Evolutionary conservation across 2,113 vertebrate species (phyloP), one percentile per base, ranked within the genome.

Genomic region (Ageneiosus marmoratus): DNA sequence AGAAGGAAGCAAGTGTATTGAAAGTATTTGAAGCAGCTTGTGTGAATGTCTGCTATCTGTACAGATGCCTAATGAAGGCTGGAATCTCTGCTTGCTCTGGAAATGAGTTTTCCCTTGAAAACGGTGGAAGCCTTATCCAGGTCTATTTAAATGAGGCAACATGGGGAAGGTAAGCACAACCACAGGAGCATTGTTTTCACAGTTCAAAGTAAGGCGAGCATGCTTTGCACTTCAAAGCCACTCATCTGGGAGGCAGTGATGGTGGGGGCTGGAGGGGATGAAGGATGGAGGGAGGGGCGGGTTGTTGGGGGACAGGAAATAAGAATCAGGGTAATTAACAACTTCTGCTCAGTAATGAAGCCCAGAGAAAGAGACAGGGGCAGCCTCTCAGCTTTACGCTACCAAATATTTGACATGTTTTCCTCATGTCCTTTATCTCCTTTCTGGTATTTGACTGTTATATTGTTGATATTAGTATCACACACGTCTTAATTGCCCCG

Each of bases 221-320:
- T 94, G 93, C 93, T 95, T 95, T 94, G 92, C 94, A 95, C 95
- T 95, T 96, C 95, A 96, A 96, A 96, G 95, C 90, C 90, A 88
- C 92, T 95, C 94, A 94, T 95, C 94, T 93, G 94, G 94, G 94
- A 95, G 92, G 93, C 93, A 94, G 92, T 84, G 53, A 81, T 86
- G 91, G 91, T 91, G 91, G 92, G 84, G 91, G 87, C 70, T 91
- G 90, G 50, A 34, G 82, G 84, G 86, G 72, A 83, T 60, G 56
- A 5, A 55, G 24, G 74, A 58, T 65, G 27, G 51, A 3, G 65
- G 77, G 70, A 78, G 83, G 83, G 83, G 89, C 24, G 58, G 87
- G n/a, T n/a, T n/a, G 91, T 92, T 81, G 77, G 89, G 93, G 93
- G 93, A 94, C 94, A 95, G 95, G 95, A 96, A 94, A 93, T 94